Evolutionary conservation across 2,797 vertebrate genomes (phyloP).

Genomic region (Stomatorhinus walkeri): DNA sequence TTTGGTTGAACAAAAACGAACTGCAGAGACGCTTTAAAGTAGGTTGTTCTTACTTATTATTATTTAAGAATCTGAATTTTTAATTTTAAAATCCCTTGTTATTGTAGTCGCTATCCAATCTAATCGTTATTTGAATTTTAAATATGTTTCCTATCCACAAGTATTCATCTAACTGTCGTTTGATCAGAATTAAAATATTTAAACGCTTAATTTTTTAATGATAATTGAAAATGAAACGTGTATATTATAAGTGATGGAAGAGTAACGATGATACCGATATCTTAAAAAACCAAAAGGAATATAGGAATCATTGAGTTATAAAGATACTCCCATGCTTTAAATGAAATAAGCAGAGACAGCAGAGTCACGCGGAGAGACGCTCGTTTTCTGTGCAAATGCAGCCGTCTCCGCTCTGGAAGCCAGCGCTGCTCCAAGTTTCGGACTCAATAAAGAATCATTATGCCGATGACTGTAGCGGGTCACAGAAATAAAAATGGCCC

Average conservation of each 20-base stretch:
- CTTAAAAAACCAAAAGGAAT: not conserved
- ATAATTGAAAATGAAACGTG: not conserved
- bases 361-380: not conserved
- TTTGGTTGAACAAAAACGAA: not conserved
- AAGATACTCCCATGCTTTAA: not conserved
- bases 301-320: not conserved
- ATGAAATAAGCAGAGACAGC: not conserved
- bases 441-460: not conserved
- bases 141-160: not conserved
- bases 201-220: not conserved
- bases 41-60: not conserved
- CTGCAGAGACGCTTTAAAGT: not conserved
- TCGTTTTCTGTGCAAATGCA: not conserved
- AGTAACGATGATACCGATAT: not conserved
- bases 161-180: not conserved
- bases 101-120: not conserved
- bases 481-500: not conserved
- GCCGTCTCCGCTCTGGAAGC: not conserved
- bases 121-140: not conserved
- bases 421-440: not conserved
- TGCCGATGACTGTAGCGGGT: not conserved
- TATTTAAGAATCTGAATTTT: slow-evolving; percentile 1
- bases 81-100: not conserved
- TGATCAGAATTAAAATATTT: not conserved
- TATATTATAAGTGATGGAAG: not conserved